Evolutionary conservation across 2,797 vertebrate species (phyloP).

Genomic region (Pygocentrus nattereri): DNA sequence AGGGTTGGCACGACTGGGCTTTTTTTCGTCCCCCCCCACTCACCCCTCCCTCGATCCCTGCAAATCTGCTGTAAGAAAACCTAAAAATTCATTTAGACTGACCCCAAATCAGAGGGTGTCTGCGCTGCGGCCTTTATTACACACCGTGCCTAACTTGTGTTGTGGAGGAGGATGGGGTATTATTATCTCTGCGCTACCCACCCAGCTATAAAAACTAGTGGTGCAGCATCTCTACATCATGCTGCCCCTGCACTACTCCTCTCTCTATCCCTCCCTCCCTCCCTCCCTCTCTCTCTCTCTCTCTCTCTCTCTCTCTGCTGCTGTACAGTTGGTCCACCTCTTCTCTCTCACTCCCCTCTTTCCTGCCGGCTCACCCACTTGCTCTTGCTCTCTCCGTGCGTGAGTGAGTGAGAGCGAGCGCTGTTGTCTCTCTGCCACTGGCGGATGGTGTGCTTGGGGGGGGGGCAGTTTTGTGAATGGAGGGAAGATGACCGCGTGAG

Average conservation of each 20-base stretch:
- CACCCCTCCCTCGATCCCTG: constrained; percentile 74
- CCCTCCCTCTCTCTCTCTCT: constrained; percentile 70
- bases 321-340: constrained; percentile 42
- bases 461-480: constrained; percentile 77
- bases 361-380: constrained; percentile 61
- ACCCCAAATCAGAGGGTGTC: constrained; percentile 86
- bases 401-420: constrained; percentile 8
- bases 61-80: constrained; percentile 80
- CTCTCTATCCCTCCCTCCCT: constrained; percentile 59
- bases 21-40: constrained; percentile 61
- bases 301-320: constrained; percentile 43
- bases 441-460: constrained; percentile 40
- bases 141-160: constrained; percentile 82
- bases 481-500: constrained; percentile 64
- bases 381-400: constrained; percentile 45
- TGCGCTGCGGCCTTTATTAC: constrained; percentile 83
- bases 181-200: constrained; percentile 89
- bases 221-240: constrained; percentile 85
- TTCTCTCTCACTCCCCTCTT: constrained; percentile 48
- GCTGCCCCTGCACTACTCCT: constrained; percentile 73
- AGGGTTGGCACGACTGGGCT: constrained; percentile 66
- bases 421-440: constrained; percentile 51
- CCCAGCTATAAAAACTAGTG: constrained; percentile 88
- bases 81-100: constrained; percentile 89
- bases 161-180: constrained; percentile 89